phyloP scores from a whole-genome alignment of 2,113 vertebrate species.

The Entelurus aequoreus region DNA sequence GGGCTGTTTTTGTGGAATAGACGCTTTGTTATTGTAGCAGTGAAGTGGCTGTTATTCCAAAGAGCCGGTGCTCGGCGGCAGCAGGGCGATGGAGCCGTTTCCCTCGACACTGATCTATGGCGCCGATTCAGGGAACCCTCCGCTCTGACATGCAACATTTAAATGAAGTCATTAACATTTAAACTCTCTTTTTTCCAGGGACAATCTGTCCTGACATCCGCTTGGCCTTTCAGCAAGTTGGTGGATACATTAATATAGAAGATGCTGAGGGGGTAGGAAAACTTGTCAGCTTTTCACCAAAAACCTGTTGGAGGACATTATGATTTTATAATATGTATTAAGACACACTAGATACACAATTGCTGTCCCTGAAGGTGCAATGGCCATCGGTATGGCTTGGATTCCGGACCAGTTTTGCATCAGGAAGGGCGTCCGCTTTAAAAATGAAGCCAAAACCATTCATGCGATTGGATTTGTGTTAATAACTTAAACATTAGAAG shows the following conservation, averaged over 20 bases:
- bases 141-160: constrained; percentile 56
- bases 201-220: constrained; percentile 45
- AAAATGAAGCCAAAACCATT: too few relatives aligned
- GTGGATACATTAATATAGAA: constrained; percentile 43
- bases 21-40: constrained; percentile 36
- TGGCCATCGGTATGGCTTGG: background rate
- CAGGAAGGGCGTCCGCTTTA: too few relatives aligned
- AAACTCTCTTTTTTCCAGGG: constrained; percentile 42
- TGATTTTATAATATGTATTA: constrained; percentile 1
- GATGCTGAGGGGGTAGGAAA: constrained; percentile 22
- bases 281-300: constrained; percentile 18
- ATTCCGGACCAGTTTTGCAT: too few relatives aligned
- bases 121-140: constrained; percentile 45
- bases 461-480: too few relatives aligned
- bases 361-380: background rate
- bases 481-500: too few relatives aligned
- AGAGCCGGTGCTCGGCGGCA: constrained; percentile 28
- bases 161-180: constrained; percentile 65
- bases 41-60: constrained; percentile 45
- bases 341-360: background rate
- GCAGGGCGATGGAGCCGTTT: constrained; percentile 27
- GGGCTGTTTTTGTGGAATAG: constrained; percentile 19
- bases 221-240: constrained; percentile 42
- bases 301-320: constrained; percentile 33
- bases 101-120: constrained; percentile 41